phyloP scores from a whole-genome alignment of 2,113 vertebrate genomes.

The Lethenteron reissneri region DNA sequence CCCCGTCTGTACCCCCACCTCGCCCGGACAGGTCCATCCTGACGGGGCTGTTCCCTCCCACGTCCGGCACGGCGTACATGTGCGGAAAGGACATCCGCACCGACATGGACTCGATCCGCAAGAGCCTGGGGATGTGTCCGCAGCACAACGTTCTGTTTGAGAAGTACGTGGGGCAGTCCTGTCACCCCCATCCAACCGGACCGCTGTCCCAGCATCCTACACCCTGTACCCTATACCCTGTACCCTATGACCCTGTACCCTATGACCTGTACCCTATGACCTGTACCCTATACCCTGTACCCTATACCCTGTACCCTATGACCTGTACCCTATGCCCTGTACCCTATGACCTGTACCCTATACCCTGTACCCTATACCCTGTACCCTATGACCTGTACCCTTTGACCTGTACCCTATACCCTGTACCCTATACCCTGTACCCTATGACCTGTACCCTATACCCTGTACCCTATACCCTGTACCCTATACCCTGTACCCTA shows the following conservation, averaged over 20 bases:
- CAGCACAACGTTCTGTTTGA: conserved; percentile 94
- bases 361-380: too few relatives aligned
- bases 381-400: too few relatives aligned
- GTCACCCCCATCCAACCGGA: too few relatives aligned
- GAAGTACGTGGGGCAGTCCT: conserved; percentile 37
- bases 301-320: not conserved
- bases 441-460: not conserved
- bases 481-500: not conserved
- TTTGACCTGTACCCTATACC: not conserved
- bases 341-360: not conserved
- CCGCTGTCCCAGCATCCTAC: too few relatives aligned
- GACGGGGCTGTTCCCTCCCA: conserved; percentile 79
- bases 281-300: not conserved
- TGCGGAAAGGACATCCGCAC: conserved; percentile 69
- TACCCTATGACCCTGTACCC: too few relatives aligned
- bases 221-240: too few relatives aligned
- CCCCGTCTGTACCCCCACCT: too few relatives aligned
- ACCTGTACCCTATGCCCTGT: not conserved
- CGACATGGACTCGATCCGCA: conserved; percentile 56
- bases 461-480: not conserved
- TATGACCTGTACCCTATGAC: too few relatives aligned
- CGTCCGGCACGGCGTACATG: conserved; percentile 81
- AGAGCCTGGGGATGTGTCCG: conserved; percentile 77
- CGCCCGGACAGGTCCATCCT: conserved; percentile 54
- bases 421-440: not conserved